These are phyloP conservation scores for Drosophila subsilvestris DNA, from an alignment of 2,888 invertebrate genomes.

Conservation along the genomic window DNA sequence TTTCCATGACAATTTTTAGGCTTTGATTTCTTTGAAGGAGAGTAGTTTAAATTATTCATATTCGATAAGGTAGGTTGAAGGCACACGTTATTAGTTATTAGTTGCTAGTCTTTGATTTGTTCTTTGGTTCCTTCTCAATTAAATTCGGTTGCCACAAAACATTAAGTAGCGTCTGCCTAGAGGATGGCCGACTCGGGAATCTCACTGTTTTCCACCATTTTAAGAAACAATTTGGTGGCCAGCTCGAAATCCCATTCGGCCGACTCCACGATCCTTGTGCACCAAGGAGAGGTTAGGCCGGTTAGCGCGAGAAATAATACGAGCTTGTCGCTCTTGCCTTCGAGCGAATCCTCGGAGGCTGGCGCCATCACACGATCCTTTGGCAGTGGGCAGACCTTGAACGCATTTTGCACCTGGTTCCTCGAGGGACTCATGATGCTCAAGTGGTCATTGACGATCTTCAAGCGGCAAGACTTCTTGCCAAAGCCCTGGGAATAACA, in stretches of 20 bases:
- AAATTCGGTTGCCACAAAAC: not conserved
- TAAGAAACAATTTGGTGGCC: constrained; percentile 68
- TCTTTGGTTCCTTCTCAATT: not conserved
- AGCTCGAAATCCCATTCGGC: constrained; percentile 75
- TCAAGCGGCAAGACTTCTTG: constrained; percentile 50
- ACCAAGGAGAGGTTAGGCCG: constrained; percentile 78
- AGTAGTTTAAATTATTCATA: not conserved
- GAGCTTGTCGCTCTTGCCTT: constrained; percentile 73
- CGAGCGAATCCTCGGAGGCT: constrained; percentile 49
- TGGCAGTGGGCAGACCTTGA: constrained; percentile 18
- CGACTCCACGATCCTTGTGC: constrained; percentile 76
- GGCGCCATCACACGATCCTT: constrained; percentile 38
- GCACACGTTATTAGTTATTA: not conserved
- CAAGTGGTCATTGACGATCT: constrained; percentile 78
- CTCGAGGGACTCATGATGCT: constrained; percentile 73
- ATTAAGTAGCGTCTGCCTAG: constrained; percentile 26
- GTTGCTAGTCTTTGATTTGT: too few relatives aligned
- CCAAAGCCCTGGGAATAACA: constrained; percentile 66
- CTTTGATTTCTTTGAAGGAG: not conserved
- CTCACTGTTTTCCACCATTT: constrained; percentile 56
- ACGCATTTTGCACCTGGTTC: constrained; percentile 54
- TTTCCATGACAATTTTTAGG: not conserved
- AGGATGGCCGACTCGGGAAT: constrained; percentile 74
- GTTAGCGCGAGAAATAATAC: constrained; percentile 78
- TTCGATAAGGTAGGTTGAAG: not conserved